phyloP scores from a whole-genome alignment of 2,113 vertebrate genomes.

The Oreotrochilus melanogaster region DNA sequence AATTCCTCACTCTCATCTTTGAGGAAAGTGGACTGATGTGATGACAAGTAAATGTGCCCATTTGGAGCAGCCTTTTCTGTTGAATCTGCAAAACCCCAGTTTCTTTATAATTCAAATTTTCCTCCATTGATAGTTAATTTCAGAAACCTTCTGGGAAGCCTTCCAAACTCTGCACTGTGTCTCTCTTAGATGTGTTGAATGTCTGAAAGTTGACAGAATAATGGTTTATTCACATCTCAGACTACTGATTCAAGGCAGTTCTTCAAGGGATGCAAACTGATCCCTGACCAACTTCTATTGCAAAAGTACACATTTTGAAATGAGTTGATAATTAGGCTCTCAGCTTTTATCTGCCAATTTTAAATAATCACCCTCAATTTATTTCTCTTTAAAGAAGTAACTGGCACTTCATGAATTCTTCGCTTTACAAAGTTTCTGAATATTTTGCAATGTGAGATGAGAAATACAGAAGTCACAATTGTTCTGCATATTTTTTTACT shows the following conservation, averaged over 20 bases:
- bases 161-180: not conserved
- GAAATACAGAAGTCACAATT: not conserved
- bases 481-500: not conserved
- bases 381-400: not conserved
- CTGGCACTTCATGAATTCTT: not conserved
- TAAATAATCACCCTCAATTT: not conserved
- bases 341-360: not conserved
- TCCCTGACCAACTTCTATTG: not conserved
- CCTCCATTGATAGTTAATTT: not conserved
- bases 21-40: not conserved
- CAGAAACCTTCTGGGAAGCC: not conserved
- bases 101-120: constrained; percentile 6
- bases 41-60: not conserved
- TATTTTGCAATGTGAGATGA: not conserved
- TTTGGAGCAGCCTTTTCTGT: not conserved
- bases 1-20: not conserved
- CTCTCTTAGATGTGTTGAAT: not conserved
- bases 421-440: not conserved
- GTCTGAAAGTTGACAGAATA: constrained; percentile 8
- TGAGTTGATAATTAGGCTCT: not conserved
- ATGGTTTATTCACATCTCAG: constrained; percentile 16
- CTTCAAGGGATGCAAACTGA: not conserved
- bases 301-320: not conserved
- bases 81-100: not conserved
- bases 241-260: not conserved